Evolutionary conservation across 1,140 invertebrate species (phyloP).

Genomic region (Bombus balteatus): DNA sequence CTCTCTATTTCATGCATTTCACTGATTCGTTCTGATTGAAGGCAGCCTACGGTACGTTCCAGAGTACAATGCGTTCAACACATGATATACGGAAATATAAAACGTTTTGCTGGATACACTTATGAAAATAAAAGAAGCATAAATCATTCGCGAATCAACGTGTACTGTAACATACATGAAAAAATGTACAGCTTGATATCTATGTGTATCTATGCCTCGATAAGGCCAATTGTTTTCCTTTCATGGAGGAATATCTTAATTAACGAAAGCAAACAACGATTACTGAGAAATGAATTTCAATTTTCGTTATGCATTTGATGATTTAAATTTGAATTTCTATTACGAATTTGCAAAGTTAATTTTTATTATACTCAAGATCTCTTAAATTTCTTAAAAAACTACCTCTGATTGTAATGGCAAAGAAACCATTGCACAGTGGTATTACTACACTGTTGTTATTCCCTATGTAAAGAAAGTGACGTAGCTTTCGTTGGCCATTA

Average conservation of each 20-base stretch:
- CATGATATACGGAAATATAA: not conserved
- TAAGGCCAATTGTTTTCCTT: not conserved
- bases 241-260: not conserved
- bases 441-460: conserved; percentile 34
- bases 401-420: not conserved
- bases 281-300: not conserved
- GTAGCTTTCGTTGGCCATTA: conserved; percentile 43
- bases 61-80: not conserved
- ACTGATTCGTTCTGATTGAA: not conserved
- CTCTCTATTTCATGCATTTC: conserved; percentile 12
- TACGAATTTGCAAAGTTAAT: not conserved
- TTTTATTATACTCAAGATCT: too few species aligned
- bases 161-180: not conserved
- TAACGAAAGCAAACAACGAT: not conserved
- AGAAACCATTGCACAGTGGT: not conserved
- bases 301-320: not conserved
- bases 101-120: not conserved
- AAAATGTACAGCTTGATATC: not conserved
- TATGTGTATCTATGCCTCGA: not conserved
- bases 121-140: not conserved
- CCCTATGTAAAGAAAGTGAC: conserved; percentile 69
- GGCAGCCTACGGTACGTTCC: not conserved
- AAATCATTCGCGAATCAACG: not conserved
- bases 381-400: not conserved
- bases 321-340: not conserved